Evolutionary conservation across 2,888 invertebrate genomes (phyloP).

Genomic region (Agelastica alni): DNA sequence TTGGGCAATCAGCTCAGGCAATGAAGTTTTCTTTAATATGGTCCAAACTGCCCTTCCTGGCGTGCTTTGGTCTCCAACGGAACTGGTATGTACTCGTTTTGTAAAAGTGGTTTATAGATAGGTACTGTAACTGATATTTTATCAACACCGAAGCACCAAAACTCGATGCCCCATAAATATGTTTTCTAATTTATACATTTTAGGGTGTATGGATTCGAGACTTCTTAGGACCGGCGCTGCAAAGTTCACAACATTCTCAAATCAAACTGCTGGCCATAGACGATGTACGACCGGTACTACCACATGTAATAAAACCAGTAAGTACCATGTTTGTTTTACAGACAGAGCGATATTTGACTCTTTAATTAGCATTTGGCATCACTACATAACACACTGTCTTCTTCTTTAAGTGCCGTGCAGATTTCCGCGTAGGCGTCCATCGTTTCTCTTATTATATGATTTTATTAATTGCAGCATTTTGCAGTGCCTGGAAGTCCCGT

Average conservation of each 20-base stretch:
- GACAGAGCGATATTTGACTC: no score
- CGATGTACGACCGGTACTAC: slow-evolving; percentile 56
- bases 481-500: no score
- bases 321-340: no score
- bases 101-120: no score
- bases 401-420: slow-evolving; percentile 1
- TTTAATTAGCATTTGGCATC: no score
- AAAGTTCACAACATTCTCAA: slow-evolving; percentile 61
- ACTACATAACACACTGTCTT: neutral
- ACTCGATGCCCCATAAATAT: no score
- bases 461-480: no score
- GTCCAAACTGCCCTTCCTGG: slow-evolving; percentile 24
- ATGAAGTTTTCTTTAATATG: slow-evolving; percentile 29
- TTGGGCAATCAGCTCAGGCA: slow-evolving; percentile 69
- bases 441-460: no score
- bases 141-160: no score
- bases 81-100: slow-evolving; percentile 18
- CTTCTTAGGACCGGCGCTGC: slow-evolving; percentile 75
- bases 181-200: no score
- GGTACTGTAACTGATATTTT: no score
- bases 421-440: no score
- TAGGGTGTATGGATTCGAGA: slow-evolving; percentile 71
- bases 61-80: slow-evolving; percentile 11
- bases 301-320: slow-evolving; percentile 5
- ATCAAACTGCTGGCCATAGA: slow-evolving; percentile 76